Evolutionary conservation across 2,888 invertebrate species (phyloP).

Genomic region (Prosopocoilus inquinatus): DNA sequence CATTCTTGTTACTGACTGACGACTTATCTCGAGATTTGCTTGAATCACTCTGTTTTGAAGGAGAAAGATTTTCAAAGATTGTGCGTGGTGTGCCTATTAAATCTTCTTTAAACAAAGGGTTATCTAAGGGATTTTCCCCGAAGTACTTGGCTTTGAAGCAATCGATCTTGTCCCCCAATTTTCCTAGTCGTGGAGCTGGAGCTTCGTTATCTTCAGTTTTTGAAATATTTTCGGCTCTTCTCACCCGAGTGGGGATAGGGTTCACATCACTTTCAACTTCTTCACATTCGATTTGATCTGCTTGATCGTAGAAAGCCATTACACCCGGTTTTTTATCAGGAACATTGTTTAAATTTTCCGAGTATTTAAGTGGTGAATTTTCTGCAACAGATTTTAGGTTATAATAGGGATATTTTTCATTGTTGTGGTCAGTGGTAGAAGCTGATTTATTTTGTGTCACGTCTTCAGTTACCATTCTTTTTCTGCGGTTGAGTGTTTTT

Average conservation of each 20-base stretch:
- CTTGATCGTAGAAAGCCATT: conserved; percentile 68
- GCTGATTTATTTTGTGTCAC: conserved; percentile 10
- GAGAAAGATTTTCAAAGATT: conserved; percentile 31
- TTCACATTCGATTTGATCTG: conserved; percentile 56
- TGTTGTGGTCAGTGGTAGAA: conserved; percentile 1
- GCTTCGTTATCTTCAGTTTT: conserved; percentile 32
- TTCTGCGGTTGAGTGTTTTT: background rate
- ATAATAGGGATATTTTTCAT: conserved; percentile 68
- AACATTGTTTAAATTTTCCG: conserved; percentile 61
- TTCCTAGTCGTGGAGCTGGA: conserved; percentile 56
- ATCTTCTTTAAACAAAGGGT: conserved; percentile 67
- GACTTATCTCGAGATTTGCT: background rate
- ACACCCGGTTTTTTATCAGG: conserved; percentile 65
- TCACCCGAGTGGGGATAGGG: conserved; percentile 54
- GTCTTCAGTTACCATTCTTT: background rate
- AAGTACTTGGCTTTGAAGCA: conserved; percentile 75
- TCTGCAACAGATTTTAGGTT: conserved; percentile 47
- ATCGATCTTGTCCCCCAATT: conserved; percentile 71
- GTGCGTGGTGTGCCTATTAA: conserved; percentile 54
- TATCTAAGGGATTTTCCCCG: conserved; percentile 72
- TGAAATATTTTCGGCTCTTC: conserved; percentile 42
- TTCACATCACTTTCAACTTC: conserved; percentile 56
- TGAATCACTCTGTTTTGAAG: background rate
- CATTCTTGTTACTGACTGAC: too few species aligned
- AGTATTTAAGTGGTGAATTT: conserved; percentile 65